Evolutionary conservation across 2,888 invertebrate genomes (phyloP), one percentile per base, ranked within the genome.

Genomic region (Ferrisia virgata): DNA sequence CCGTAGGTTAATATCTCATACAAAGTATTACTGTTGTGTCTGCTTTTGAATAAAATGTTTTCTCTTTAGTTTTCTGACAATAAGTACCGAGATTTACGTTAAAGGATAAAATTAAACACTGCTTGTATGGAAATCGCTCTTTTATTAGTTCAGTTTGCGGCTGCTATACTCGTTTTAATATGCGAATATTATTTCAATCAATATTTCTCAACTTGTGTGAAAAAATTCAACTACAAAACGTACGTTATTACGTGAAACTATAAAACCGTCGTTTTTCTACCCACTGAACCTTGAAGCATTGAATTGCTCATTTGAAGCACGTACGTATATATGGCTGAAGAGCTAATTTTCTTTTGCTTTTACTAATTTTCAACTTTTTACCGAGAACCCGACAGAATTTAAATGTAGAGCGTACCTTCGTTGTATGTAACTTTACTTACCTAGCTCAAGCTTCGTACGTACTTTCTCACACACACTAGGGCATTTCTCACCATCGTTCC

Each of bases 321-420:
- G 72, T 76, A 76, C 33, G 72, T 76, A 76, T 76, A 76, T 76
- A 36, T 22, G 36, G 36, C 36, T 76, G 72, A 76, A 36, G 72
- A 76, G 72, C 72, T 76, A 76, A 76, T 76, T 76, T 76, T 76
- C 72, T 76, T 36, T 22, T 33, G 18, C 72, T 36, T 18, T 28
- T 36, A 76, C 72, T 36, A 76, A 76, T 76, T 76, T 76, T 36
- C 72, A 36, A 36, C 18, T 33, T 76, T 33, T 18, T 18, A 28
- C 28, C 9, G n/a, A 18, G 18, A 36, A 76, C 33, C 6, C 28
- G 33, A 8, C 15, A 22, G 72, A 76, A 76, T 76, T 36, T 36
- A 76, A 76, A 76, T 76, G 18, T 5, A 8, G 72, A 2, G 18
- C 13, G 4, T 13, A 36, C 25, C 36, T 36, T 6, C 6, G 22